Base-by-base conservation (phyloP, 2,888 invertebrate genomes). In the Dorcus parallelipipedus region DNA sequence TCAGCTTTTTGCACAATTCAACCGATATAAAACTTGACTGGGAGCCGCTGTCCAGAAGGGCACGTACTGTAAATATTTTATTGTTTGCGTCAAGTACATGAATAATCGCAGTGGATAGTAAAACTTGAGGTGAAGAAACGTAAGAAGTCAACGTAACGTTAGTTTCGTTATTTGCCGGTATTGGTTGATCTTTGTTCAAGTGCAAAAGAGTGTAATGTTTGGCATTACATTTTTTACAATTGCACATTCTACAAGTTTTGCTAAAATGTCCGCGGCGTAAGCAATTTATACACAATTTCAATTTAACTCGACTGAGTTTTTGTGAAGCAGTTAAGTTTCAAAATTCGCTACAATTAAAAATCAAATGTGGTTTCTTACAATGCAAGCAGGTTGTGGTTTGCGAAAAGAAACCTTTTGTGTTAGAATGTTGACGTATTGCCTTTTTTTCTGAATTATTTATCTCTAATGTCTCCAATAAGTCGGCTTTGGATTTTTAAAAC, bases 11-110 rank as follows among this genome's bases (percentile, higher is more conserved):
- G 17, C 49, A 54, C 4, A 57, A 20, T 8, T 49, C 17, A 17
- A 48, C 39, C 1, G 61, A 52, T 26, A 64, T 57, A 42, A 64
- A 63, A 55, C 54, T 14, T 54, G 20, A 48, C 38, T 60, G 58
- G 1, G 63, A 61, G 9, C 64, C 64, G 38, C 41, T 52, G 51
- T 64, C 60, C 7, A 65, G n/a, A n/a, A n/a, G n/a, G n/a, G n/a
- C n/a, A n/a, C n/a, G n/a, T n/a, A n/a, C n/a, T n/a, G n/a, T n/a
- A n/a, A n/a, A n/a, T n/a, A n/a, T n/a, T n/a, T n/a, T n/a, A n/a
- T n/a, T n/a, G n/a, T n/a, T n/a, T n/a, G n/a, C 6, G 26, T 54
- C 49, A 38, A 41, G 43, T 26, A 57, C 40, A 9, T 42, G 20
- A 38, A 63, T 49, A 8, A 49, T 7, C 42, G 59, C 63, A 8